These are phyloP conservation scores for Aphelocoma coerulescens DNA, from an alignment of 2,113 vertebrate species.

Conservation along the genomic window DNA sequence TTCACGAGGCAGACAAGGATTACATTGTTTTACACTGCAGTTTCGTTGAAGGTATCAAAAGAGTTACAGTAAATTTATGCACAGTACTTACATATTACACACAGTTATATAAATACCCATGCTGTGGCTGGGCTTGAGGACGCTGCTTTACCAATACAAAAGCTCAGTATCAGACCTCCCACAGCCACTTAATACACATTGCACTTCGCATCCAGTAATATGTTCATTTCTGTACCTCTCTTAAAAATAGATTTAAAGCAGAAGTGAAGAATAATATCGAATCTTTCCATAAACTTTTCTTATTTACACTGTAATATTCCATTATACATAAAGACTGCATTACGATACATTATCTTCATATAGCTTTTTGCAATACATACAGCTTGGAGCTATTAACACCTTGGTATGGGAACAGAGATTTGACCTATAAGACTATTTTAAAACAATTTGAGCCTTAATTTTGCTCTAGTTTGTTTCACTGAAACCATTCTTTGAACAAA, in stretches of 20 bases:
- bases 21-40: background rate
- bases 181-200: conserved; percentile 50
- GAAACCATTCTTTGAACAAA: conserved; percentile 73
- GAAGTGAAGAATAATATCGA: conserved; percentile 77
- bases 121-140: conserved; percentile 16
- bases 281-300: conserved; percentile 81
- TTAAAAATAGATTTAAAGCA: conserved; percentile 85
- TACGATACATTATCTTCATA: conserved; percentile 73
- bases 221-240: conserved; percentile 77
- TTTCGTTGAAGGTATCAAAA: conserved; percentile 42
- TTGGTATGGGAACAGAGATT: conserved; percentile 66
- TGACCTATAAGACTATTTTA: conserved; percentile 67
- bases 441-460: conserved; percentile 61
- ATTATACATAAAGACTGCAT: conserved; percentile 76
- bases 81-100: conserved; percentile 59
- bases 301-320: conserved; percentile 80
- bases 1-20: conserved; percentile 32
- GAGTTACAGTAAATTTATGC: conserved; percentile 60
- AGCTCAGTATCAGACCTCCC: conserved; percentile 9
- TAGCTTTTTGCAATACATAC: conserved; percentile 72
- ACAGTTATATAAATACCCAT: conserved; percentile 61
- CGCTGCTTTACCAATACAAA: background rate
- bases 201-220: conserved; percentile 72
- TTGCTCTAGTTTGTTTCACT: conserved; percentile 74
- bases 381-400: conserved; percentile 70